A percentile compares a stretch with the other conserved stretches of the same genome.
Evolutionary conservation across 92 coral and sea anemone species (phyloP).

Genomic region (Umimayanthus kanabou): DNA sequence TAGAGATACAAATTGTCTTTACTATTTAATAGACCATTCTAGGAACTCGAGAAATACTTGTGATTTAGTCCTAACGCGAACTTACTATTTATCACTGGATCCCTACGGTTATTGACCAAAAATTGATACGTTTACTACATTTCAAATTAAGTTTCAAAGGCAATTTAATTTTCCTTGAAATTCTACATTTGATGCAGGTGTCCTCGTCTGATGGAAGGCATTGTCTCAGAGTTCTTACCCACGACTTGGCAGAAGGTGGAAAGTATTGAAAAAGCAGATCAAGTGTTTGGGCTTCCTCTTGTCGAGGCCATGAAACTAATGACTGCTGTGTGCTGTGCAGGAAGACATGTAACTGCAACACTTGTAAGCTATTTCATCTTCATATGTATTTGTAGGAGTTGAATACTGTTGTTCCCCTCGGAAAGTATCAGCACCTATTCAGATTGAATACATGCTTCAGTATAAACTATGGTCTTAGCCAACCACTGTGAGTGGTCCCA

Average conservation of each 20-base stretch:
- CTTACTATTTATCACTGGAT: not conserved
- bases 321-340: conserved; percentile 77
- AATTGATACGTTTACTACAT: not conserved
- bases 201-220: conserved; percentile 85
- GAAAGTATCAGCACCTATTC: not conserved
- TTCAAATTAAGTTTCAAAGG: not conserved
- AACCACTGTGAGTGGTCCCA: no score
- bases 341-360: conserved; percentile 75
- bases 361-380: conserved; percentile 58
- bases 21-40: not conserved
- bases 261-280: conserved; percentile 38
- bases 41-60: not conserved
- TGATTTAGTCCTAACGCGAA: not conserved
- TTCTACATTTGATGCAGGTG: conserved; percentile 48
- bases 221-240: conserved; percentile 84
- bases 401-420: not conserved
- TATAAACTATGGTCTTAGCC: no score
- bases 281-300: conserved; percentile 73
- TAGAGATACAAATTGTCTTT: no score
- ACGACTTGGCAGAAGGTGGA: conserved; percentile 70
- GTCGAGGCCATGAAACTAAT: conserved; percentile 80
- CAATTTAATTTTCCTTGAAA: no score
- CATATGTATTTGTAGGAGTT: not conserved
- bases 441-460: no score
- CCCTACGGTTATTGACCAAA: not conserved